Evolutionary conservation across 2,113 vertebrate species (phyloP).

Genomic region (Rhinopomastus cyanomelas): DNA sequence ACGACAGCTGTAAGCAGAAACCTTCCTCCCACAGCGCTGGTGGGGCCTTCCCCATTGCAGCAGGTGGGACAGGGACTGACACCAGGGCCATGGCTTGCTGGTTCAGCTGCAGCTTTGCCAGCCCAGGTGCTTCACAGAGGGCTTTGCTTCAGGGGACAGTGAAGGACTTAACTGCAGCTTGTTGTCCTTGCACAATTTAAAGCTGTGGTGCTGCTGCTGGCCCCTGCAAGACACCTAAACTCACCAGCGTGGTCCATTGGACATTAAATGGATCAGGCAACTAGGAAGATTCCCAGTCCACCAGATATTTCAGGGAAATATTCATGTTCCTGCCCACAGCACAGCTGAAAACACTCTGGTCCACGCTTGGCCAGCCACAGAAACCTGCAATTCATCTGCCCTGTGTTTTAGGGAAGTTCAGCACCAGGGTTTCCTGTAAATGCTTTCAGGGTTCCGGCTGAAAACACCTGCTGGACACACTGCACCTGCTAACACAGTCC

Average conservation of each 20-base stretch:
- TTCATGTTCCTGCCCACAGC: rapidly evolving
- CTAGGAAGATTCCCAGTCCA: background rate
- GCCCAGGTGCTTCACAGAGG: background rate
- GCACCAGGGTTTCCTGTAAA: background rate
- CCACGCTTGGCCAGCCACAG: background rate
- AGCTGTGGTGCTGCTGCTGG: background rate
- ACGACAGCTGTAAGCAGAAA: background rate
- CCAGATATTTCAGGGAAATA: background rate
- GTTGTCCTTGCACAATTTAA: rapidly evolving
- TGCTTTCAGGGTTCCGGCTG: background rate
- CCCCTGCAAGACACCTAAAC: background rate
- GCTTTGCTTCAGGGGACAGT: background rate
- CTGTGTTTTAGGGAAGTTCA: background rate
- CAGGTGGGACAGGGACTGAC: background rate
- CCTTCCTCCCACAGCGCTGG: background rate
- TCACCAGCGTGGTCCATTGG: rapidly evolving
- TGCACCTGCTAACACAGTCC: background rate
- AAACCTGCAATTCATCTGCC: background rate
- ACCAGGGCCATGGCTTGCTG: background rate
- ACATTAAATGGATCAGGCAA: rapidly evolving
- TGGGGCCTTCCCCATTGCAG: rapidly evolving
- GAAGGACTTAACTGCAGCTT: background rate
- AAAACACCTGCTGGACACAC: background rate
- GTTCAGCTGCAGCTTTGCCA: background rate
- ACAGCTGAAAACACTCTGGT: background rate